Percentiles rank a stretch among this genome's conserved stretches.
These are phyloP conservation scores for Chorisops tibialis DNA, from an alignment of 2,888 invertebrate genomes.

Conservation along the genomic window DNA sequence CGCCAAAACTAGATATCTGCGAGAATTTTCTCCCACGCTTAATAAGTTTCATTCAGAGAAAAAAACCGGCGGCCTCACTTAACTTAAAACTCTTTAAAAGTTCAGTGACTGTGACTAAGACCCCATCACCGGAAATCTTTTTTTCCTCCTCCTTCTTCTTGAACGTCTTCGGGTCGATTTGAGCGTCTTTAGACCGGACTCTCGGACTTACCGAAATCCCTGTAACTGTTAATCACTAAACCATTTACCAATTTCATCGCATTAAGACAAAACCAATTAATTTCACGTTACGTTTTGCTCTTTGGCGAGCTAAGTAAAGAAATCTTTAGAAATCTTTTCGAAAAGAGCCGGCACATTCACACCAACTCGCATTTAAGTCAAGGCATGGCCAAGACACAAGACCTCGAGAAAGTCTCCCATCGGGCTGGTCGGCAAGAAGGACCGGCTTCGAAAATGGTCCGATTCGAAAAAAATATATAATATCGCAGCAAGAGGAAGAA, in stretches of 20 bases:
- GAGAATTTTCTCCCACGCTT: slow-evolving; percentile 32
- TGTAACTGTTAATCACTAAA: slow-evolving; percentile 34
- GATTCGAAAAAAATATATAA: no score
- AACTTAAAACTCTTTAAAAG: slow-evolving; percentile 18
- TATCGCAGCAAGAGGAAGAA: slow-evolving; percentile 10
- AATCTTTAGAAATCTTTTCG: not conserved
- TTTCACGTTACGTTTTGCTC: slow-evolving; percentile 33
- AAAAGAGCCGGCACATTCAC: no score
- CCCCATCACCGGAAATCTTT: slow-evolving; percentile 33
- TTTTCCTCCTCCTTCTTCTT: not conserved
- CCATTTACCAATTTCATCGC: slow-evolving; percentile 35
- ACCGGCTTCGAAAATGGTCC: not conserved
- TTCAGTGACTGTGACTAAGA: slow-evolving; percentile 33
- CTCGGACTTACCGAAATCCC: slow-evolving; percentile 16
- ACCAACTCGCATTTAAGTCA: not conserved
- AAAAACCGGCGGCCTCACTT: slow-evolving; percentile 7
- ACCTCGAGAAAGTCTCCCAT: not conserved
- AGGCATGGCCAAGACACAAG: not conserved
- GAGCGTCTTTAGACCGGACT: not conserved
- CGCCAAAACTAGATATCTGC: slow-evolving; percentile 13
- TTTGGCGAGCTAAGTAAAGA: slow-evolving; percentile 3
- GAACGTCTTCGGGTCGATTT: slow-evolving; percentile 21
- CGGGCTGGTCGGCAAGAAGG: not conserved
- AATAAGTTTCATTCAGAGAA: slow-evolving; percentile 28
- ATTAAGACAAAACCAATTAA: slow-evolving; percentile 35